phyloP scores from a whole-genome alignment of 1,140 invertebrate genomes.

The Brachionus asplanchnoidis region DNA sequence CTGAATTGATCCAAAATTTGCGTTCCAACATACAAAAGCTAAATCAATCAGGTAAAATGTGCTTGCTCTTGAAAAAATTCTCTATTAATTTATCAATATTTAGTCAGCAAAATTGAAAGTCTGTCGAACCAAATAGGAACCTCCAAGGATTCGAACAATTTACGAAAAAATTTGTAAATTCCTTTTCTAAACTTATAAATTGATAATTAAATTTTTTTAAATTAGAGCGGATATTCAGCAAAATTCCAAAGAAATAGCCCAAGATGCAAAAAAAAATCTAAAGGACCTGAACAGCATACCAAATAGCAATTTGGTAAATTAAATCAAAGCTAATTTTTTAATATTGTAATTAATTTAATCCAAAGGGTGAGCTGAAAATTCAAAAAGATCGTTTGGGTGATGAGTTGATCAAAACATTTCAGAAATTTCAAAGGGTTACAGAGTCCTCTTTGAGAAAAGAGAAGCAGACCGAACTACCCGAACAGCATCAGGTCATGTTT shows the following conservation, averaged over 20 bases:
- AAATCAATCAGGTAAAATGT: background rate
- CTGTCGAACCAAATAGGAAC: slow-evolving; percentile 20
- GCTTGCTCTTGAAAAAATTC: background rate
- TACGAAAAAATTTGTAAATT: slow-evolving; percentile 16
- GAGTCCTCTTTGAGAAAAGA: background rate
- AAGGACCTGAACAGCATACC: background rate
- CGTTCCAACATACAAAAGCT: slow-evolving; percentile 21
- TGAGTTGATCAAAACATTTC: slow-evolving; percentile 9
- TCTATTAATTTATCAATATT: background rate
- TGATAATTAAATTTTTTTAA: background rate
- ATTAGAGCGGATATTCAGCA: background rate
- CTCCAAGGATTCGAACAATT: background rate
- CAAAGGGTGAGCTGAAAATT: slow-evolving; percentile 11
- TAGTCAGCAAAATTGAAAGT: slow-evolving; percentile 35
- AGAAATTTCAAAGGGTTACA: slow-evolving; percentile 11
- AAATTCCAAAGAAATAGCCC: background rate
- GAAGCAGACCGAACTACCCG: background rate
- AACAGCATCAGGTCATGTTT: background rate
- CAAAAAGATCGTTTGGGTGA: slow-evolving; percentile 29
- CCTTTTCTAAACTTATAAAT: background rate
- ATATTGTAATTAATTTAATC: background rate
- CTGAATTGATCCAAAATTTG: slow-evolving; percentile 34
- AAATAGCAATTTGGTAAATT: background rate
- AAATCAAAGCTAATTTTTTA: background rate
- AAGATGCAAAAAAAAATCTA: background rate